Conservation (phyloP, 2,888 invertebrate genomes). For the Strigamia transsilvanica region DNA sequence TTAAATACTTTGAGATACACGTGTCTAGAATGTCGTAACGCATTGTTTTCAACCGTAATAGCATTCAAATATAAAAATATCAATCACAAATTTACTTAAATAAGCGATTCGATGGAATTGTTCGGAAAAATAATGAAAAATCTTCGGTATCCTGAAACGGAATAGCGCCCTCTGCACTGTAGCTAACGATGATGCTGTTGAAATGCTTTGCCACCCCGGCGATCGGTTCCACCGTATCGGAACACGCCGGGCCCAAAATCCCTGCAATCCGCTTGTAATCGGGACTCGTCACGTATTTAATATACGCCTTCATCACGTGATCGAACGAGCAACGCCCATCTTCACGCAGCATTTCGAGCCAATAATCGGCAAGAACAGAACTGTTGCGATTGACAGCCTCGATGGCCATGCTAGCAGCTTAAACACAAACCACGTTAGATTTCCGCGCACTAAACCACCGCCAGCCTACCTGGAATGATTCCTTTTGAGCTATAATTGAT, state of each 20-base stretch:
- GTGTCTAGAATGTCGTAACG: slow-evolving; percentile 62
- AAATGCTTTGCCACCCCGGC: slow-evolving; percentile 79
- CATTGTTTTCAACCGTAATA: neutral
- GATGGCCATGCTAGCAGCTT: slow-evolving; percentile 73
- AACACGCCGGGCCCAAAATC: slow-evolving; percentile 80
- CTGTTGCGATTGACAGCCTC: slow-evolving; percentile 71
- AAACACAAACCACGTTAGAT: slow-evolving; percentile 32
- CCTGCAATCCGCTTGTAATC: slow-evolving; percentile 72
- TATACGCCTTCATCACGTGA: slow-evolving; percentile 77
- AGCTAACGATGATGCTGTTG: slow-evolving; percentile 77
- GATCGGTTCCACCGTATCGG: slow-evolving; percentile 81
- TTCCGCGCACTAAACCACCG: neutral
- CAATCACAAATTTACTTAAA: slow-evolving; percentile 67
- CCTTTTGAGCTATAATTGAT: slow-evolving; percentile 71
- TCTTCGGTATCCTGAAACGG: slow-evolving; percentile 72
- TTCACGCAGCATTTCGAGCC: slow-evolving; percentile 69
- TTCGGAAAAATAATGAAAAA: slow-evolving; percentile 81
- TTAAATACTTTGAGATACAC: slow-evolving; percentile 74
- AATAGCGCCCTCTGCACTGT: slow-evolving; percentile 79
- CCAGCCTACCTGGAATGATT: slow-evolving; percentile 67
- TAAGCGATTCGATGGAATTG: slow-evolving; percentile 79
- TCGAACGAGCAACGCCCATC: slow-evolving; percentile 78
- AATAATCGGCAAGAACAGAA: slow-evolving; percentile 71
- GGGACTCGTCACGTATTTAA: slow-evolving; percentile 72
- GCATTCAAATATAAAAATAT: neutral